Percentiles rank a stretch among this genome's conserved stretches.
These are phyloP conservation scores for Simalia tracyae DNA, from an alignment of 2,797 vertebrate genomes.

Conservation along the genomic window DNA sequence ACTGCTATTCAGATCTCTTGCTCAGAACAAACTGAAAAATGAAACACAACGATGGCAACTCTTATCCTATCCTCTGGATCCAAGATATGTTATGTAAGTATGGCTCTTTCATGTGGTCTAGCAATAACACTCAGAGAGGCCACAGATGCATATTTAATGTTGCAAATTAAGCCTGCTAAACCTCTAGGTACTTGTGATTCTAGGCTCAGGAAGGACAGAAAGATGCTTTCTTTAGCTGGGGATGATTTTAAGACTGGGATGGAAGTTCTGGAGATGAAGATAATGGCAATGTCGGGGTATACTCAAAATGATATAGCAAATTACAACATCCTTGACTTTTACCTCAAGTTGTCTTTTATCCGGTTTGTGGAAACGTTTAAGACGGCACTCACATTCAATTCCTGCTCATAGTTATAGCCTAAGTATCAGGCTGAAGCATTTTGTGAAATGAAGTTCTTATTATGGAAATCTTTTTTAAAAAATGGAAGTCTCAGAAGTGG, in stretches of 20 bases:
- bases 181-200: neutral
- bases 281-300: neutral
- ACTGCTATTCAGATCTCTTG: neutral
- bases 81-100: neutral
- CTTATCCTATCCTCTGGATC: neutral
- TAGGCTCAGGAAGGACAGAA: neutral
- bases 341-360: neutral
- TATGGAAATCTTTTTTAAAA: slow-evolving; percentile 13
- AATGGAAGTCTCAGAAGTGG: slow-evolving; percentile 30
- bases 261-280: neutral
- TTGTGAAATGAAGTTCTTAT: neutral
- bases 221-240: neutral
- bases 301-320: neutral
- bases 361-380: neutral
- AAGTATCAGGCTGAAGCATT: neutral
- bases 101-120: neutral
- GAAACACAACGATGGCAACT: neutral
- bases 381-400: neutral
- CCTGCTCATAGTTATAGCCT: neutral
- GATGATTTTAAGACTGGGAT: neutral
- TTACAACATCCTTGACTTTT: neutral
- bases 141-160: neutral
- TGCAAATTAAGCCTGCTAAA: neutral
- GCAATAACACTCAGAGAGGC: neutral
- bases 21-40: neutral